A percentile compares a stretch with the other conserved stretches of the same genome.
Conservation (phyloP, 2,113 vertebrate genomes). For the Castor canadensis region DNA sequence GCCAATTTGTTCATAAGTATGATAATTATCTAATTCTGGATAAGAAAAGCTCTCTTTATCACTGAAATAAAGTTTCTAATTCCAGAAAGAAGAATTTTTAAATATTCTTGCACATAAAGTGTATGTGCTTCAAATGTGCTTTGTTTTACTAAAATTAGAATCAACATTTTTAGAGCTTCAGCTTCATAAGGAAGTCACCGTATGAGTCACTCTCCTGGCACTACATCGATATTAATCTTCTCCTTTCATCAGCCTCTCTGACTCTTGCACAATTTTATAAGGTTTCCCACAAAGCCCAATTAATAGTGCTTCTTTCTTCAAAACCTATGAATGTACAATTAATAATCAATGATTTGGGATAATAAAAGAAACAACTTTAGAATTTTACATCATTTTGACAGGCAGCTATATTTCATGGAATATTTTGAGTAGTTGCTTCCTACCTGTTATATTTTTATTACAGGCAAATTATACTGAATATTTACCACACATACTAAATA, state of each 20-base stretch:
- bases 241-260: conserved; percentile 73
- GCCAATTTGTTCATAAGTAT: conserved; percentile 77
- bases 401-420: background rate
- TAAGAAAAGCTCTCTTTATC: conserved; percentile 77
- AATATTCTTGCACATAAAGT: conserved; percentile 79
- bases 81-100: conserved; percentile 83
- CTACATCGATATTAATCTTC: conserved; percentile 49
- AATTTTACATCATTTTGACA: conserved; percentile 38
- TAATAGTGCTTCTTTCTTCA: conserved; percentile 48
- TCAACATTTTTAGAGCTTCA: conserved; percentile 80
- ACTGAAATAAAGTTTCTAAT: conserved; percentile 81
- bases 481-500: background rate
- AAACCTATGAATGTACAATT: conserved; percentile 47
- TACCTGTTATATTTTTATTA: conserved; percentile 2
- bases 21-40: conserved; percentile 81
- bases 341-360: conserved; percentile 27
- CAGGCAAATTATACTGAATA: background rate
- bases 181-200: conserved; percentile 76
- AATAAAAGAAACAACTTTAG: conserved; percentile 17
- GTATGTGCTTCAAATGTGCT: conserved; percentile 75
- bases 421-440: background rate
- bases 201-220: conserved; percentile 79
- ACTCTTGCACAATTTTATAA: conserved; percentile 56
- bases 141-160: conserved; percentile 83
- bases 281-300: conserved; percentile 49